Conservation (phyloP, 1,140 invertebrate species). For the Nymphalis io region DNA sequence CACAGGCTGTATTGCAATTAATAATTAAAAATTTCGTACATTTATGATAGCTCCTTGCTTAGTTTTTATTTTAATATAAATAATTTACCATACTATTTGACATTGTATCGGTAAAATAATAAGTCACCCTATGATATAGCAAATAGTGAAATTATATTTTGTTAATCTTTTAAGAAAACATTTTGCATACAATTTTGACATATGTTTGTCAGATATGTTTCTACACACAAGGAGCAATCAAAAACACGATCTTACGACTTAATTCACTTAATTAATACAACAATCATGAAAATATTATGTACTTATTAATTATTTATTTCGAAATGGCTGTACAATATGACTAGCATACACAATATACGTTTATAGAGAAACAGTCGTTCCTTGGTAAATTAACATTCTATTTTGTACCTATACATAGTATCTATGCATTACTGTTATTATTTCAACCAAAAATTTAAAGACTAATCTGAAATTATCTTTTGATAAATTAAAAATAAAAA, state of each 20-base stretch:
- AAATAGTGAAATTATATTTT: too few species aligned
- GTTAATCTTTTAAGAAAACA: too few species aligned
- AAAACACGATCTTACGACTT: slow-evolving; percentile 32
- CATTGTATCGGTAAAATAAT: too few species aligned
- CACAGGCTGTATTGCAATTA: slow-evolving; percentile 44
- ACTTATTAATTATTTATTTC: slow-evolving; percentile 57
- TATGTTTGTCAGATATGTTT: not conserved
- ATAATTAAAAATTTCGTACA: slow-evolving; percentile 34
- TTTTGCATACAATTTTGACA: not conserved
- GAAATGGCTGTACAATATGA: slow-evolving; percentile 73
- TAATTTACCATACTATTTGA: too few species aligned
- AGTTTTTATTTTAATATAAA: not conserved
- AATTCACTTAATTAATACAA: slow-evolving; percentile 55
- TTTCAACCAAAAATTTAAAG: not conserved
- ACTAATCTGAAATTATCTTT: too few species aligned
- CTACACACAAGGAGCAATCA: slow-evolving; percentile 37
- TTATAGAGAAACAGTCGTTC: slow-evolving; percentile 53
- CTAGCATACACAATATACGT: slow-evolving; percentile 69
- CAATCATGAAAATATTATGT: slow-evolving; percentile 59
- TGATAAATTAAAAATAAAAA: too few species aligned
- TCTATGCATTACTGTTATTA: slow-evolving; percentile 33
- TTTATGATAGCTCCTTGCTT: slow-evolving; percentile 34
- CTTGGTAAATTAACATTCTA: slow-evolving; percentile 62
- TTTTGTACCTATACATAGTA: slow-evolving; percentile 50
- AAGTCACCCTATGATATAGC: too few species aligned